Percentiles rank a stretch among this genome's conserved stretches.
Conservation (phyloP, 2,888 invertebrate genomes). For the Dryobotodes eremita region DNA sequence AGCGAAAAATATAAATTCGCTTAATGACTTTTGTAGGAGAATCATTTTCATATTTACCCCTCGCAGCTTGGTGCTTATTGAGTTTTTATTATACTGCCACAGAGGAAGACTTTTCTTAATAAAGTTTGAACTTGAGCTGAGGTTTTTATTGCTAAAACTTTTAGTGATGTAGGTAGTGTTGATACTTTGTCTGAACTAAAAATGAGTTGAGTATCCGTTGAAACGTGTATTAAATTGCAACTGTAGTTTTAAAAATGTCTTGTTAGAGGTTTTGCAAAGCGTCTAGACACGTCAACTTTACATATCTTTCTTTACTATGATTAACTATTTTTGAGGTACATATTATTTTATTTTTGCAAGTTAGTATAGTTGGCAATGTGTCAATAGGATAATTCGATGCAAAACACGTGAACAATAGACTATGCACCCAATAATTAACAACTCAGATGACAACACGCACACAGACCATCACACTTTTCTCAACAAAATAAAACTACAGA, state of each 20-base stretch:
- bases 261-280: not conserved
- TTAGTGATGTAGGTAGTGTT: conserved; percentile 23
- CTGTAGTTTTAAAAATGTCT: not conserved
- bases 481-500: not conserved
- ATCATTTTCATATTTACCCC: conserved; percentile 77
- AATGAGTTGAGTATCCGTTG: conserved; percentile 3
- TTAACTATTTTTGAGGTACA: not conserved
- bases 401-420: not conserved
- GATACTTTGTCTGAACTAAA: conserved; percentile 22
- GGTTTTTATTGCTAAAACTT: conserved; percentile 39
- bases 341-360: not conserved
- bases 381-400: not conserved
- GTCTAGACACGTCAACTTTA: not conserved
- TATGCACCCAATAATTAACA: not conserved
- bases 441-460: not conserved
- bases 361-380: not conserved
- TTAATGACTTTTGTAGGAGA: conserved; percentile 76
- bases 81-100: conserved; percentile 60
- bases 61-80: conserved; percentile 59
- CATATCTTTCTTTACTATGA: not conserved
- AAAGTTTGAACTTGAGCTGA: conserved; percentile 42
- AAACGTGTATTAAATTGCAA: conserved; percentile 8
- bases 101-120: conserved; percentile 47
- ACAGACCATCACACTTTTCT: not conserved
- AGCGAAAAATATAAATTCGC: conserved; percentile 80